A percentile compares a stretch with the other conserved stretches of the same genome.
These are phyloP conservation scores for Colostygia pectinataria DNA, from an alignment of 2,888 invertebrate genomes.

Conservation along the genomic window DNA sequence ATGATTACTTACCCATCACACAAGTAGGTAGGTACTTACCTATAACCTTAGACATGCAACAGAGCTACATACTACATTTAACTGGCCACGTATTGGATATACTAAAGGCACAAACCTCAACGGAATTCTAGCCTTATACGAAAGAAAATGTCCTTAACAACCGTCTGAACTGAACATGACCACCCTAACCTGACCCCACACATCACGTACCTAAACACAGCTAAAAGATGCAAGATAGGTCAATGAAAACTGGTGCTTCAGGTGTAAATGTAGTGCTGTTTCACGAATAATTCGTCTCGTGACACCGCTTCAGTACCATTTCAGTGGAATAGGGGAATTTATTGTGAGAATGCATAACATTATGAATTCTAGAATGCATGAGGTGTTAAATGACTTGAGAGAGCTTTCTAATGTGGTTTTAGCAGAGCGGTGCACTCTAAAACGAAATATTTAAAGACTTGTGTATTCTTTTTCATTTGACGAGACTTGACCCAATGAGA, in stretches of 20 bases:
- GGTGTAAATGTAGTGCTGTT: constrained; percentile 65
- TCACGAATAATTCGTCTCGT: constrained; percentile 62
- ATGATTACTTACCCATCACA: no score
- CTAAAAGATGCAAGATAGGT: constrained; percentile 23
- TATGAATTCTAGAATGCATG: constrained; percentile 48
- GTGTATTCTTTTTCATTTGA: no score
- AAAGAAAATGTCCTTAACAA: constrained; percentile 51
- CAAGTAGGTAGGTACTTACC: no score
- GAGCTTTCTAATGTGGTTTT: not conserved
- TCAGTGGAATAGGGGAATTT: constrained; percentile 47
- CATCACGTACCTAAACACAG: constrained; percentile 13
- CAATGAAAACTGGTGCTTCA: constrained; percentile 39
- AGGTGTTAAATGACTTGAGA: constrained; percentile 4
- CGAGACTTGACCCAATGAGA: no score
- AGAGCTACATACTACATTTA: not conserved
- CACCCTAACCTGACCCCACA: constrained; percentile 37
- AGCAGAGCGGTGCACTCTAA: no score
- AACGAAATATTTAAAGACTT: no score
- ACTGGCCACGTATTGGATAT: constrained; percentile 19
- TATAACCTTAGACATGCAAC: not conserved
- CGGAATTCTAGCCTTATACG: constrained; percentile 50
- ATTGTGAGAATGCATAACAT: constrained; percentile 34
- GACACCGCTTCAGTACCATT: constrained; percentile 51
- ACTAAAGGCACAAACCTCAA: constrained; percentile 41
- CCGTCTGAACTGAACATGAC: constrained; percentile 39